phyloP scores from a whole-genome alignment of 2,888 invertebrate genomes.

The Poecilus cupreus region DNA sequence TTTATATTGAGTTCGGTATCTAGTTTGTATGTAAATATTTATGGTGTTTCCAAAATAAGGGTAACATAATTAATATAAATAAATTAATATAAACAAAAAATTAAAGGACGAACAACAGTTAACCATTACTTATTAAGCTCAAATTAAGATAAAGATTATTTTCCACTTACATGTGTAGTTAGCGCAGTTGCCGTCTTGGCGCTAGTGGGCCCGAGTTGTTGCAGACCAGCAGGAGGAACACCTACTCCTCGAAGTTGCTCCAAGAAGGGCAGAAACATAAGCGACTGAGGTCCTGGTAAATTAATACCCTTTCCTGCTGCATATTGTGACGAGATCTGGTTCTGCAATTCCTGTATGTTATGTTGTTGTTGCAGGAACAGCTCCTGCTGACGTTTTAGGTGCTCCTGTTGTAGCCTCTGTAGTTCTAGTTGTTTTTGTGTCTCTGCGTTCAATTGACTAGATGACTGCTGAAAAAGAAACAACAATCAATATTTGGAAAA shows the following conservation, averaged over 20 bases:
- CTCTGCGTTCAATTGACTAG: constrained; percentile 68
- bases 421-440: constrained; percentile 82
- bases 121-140: too few relatives aligned
- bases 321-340: constrained; percentile 76
- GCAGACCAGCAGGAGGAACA: constrained; percentile 68
- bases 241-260: constrained; percentile 76
- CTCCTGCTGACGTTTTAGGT: constrained; percentile 78
- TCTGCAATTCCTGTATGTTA: constrained; percentile 77
- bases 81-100: too few relatives aligned
- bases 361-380: constrained; percentile 77
- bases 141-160: background rate
- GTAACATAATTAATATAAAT: too few relatives aligned
- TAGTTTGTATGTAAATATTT: too few relatives aligned
- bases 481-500: background rate
- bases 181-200: constrained; percentile 67
- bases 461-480: constrained; percentile 60
- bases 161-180: constrained; percentile 70
- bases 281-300: constrained; percentile 78
- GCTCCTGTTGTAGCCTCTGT: constrained; percentile 81
- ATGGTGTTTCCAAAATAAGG: too few relatives aligned
- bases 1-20: too few relatives aligned
- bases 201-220: constrained; percentile 69
- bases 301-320: constrained; percentile 69
- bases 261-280: constrained; percentile 83
- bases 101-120: too few relatives aligned